A percentile compares a stretch with the other conserved stretches of the same genome.
phyloP scores from a whole-genome alignment of 2,797 vertebrate species.

The Lepidocolaptes lacrymiger region DNA sequence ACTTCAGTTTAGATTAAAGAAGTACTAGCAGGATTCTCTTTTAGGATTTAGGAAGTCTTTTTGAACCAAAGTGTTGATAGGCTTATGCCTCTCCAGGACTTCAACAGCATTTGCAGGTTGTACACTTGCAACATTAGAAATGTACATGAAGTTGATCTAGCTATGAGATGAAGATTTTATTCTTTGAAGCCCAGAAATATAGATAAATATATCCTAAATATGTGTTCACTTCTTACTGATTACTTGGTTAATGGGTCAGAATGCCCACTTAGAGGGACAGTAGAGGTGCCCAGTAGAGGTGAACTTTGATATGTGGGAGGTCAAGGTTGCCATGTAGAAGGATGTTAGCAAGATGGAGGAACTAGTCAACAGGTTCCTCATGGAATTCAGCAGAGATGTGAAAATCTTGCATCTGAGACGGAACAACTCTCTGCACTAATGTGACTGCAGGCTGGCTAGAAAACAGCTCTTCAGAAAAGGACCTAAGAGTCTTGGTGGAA shows the following conservation, averaged over 20 bases:
- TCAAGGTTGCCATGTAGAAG: not conserved
- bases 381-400: not conserved
- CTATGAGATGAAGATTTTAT: not conserved
- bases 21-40: not conserved
- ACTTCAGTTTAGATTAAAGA: not conserved
- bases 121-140: not conserved
- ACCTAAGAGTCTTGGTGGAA: not conserved
- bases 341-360: not conserved
- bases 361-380: accelerated
- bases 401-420: not conserved
- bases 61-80: not conserved
- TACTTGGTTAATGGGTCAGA: not conserved
- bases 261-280: not conserved
- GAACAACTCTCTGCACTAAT: not conserved
- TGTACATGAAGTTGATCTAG: not conserved
- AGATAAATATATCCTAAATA: not conserved
- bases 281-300: not conserved
- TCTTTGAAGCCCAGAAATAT: not conserved
- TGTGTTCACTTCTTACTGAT: not conserved
- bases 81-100: not conserved
- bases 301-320: not conserved
- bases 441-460: not conserved
- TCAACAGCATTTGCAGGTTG: not conserved
- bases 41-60: not conserved
- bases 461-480: not conserved